phyloP scores from a whole-genome alignment of 1,140 invertebrate species.

The Lithobius niger region DNA sequence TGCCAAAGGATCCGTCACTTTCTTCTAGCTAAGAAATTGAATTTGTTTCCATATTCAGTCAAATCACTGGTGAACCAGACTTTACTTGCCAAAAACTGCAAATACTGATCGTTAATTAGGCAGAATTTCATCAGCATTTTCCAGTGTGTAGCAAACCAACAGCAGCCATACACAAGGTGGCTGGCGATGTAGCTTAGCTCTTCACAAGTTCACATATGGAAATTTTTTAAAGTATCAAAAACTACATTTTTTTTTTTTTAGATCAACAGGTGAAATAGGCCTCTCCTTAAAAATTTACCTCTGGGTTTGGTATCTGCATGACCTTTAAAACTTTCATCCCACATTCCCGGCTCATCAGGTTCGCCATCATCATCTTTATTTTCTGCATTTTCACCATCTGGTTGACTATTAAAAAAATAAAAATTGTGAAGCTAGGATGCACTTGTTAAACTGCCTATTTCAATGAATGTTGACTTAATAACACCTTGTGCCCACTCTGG shows the following conservation, averaged over 20 bases:
- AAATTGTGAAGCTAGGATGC: too few species aligned
- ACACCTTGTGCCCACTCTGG: too few species aligned
- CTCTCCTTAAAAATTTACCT: constrained; percentile 36
- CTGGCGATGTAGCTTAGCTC: neutral
- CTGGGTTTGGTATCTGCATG: constrained; percentile 86
- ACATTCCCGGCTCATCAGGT: constrained; percentile 62
- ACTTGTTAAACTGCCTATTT: too few species aligned
- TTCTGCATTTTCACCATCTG: constrained; percentile 17
- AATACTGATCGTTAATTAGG: neutral
- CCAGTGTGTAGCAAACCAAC: neutral
- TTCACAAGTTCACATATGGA: neutral
- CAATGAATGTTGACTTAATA: too few species aligned
- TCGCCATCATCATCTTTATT: constrained; percentile 27
- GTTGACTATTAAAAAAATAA: too few species aligned
- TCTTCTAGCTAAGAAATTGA: too few species aligned
- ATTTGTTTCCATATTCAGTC: too few species aligned
- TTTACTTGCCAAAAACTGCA: neutral
- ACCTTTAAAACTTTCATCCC: constrained; percentile 93
- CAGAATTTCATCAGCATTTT: neutral
- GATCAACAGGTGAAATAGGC: neutral
- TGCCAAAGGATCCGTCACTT: too few species aligned
- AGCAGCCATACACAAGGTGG: neutral
- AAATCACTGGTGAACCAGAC: neutral
- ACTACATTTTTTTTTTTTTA: constrained; percentile 7
- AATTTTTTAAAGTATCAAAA: constrained; percentile 8